A percentile compares a stretch with the other conserved stretches of the same genome.
phyloP scores from a whole-genome alignment of 2,888 invertebrate genomes.

The Poecilobothrus nobilitatus region DNA sequence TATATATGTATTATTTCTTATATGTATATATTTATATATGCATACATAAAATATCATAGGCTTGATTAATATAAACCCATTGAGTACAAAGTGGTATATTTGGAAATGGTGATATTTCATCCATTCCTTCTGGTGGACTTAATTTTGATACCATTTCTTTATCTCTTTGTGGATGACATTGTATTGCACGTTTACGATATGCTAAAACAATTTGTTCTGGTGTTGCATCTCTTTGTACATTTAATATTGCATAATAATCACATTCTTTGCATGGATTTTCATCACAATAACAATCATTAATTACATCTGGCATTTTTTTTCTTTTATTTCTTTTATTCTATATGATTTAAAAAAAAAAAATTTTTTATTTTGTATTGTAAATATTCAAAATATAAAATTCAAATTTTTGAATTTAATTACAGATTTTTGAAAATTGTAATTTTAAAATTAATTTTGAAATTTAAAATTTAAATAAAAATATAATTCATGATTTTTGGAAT shows the following conservation, averaged over 20 bases:
- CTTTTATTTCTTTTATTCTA: no score
- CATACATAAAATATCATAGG: conserved; percentile 62
- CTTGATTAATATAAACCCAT: conserved; percentile 55
- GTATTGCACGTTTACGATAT: conserved; percentile 49
- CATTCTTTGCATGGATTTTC: conserved; percentile 33
- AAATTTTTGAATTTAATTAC: no score
- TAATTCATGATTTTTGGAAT: no score
- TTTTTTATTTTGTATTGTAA: no score
- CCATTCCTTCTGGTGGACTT: conserved; percentile 36
- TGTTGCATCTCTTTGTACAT: conserved; percentile 55
- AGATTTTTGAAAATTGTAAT: no score
- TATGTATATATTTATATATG: not conserved
- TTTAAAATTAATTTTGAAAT: no score
- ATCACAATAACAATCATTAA: no score
- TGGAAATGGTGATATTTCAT: conserved; percentile 28
- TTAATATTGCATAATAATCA: conserved; percentile 71
- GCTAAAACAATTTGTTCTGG: conserved; percentile 66
- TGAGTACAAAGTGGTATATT: conserved; percentile 29
- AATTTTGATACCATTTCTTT: conserved; percentile 48
- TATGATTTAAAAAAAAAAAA: no score
- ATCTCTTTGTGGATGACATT: conserved; percentile 46
- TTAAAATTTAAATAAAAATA: no score
- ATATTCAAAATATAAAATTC: no score
- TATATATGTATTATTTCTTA: no score
- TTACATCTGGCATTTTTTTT: no score